A percentile compares a stretch with the other conserved stretches of the same genome.
Evolutionary conservation across 2,113 vertebrate species (phyloP).

Genomic region (Heterochromis multidens): DNA sequence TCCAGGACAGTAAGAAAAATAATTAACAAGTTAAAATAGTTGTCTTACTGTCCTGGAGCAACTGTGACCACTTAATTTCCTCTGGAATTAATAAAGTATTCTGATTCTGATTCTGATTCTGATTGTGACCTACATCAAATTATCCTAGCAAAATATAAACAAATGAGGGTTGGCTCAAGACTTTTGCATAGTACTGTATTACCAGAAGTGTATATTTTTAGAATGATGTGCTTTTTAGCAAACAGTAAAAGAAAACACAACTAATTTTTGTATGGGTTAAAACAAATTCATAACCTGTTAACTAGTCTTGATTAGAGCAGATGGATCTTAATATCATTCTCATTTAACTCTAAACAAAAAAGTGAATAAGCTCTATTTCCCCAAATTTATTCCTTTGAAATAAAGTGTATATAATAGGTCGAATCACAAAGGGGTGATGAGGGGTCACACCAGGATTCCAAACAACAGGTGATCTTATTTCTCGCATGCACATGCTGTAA

Average conservation of each 20-base stretch:
- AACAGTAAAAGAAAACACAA: neutral
- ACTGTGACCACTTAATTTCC: no score
- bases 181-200: neutral
- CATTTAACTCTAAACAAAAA: neutral
- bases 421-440: neutral
- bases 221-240: neutral
- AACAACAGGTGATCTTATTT: neutral
- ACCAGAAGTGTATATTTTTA: neutral
- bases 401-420: no score
- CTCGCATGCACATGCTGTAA: neutral
- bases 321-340: neutral
- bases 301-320: neutral
- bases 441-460: neutral
- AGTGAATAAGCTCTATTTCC: no score
- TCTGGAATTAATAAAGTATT: no score
- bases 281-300: neutral
- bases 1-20: no score
- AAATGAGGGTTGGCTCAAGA: neutral
- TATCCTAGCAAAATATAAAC: neutral
- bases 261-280: neutral
- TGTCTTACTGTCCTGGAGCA: no score
- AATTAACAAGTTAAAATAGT: no score
- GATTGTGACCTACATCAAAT: fast-evolving
- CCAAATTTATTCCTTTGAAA: neutral
- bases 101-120: no score